phyloP scores from a whole-genome alignment of 2,113 vertebrate genomes.

The Craseonycteris thonglongyai region DNA sequence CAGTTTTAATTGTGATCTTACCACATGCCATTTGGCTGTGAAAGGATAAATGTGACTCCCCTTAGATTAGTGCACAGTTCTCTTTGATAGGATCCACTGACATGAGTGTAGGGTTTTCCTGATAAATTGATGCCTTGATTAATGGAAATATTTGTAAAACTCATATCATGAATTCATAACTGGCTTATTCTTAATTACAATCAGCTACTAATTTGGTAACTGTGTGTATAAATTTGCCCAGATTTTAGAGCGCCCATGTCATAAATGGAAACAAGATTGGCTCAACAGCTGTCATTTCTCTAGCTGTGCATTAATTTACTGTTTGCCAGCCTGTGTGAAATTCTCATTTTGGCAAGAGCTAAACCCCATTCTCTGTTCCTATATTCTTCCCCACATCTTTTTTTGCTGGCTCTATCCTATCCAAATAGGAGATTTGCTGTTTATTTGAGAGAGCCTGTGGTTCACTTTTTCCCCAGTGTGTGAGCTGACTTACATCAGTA shows the following conservation, averaged over 20 bases:
- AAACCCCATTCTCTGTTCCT: background rate
- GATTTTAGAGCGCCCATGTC: background rate
- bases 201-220: slow-evolving; percentile 42
- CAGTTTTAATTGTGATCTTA: background rate
- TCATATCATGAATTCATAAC: background rate
- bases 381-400: background rate
- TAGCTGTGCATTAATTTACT: background rate
- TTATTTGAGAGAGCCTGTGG: background rate
- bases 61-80: background rate
- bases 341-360: background rate
- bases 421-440: background rate
- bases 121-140: slow-evolving; percentile 36
- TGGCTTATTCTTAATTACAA: slow-evolving; percentile 42
- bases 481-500: background rate
- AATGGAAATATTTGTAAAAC: slow-evolving; percentile 52
- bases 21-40: background rate
- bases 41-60: background rate
- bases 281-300: slow-evolving; percentile 21
- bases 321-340: background rate
- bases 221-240: background rate
- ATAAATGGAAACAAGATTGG: background rate
- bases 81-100: background rate
- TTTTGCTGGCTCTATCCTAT: background rate
- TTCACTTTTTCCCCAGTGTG: background rate
- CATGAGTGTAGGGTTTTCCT: background rate